Evolutionary conservation across 2,113 vertebrate genomes (phyloP).

Genomic region (Callocephalon fimbriatum): DNA sequence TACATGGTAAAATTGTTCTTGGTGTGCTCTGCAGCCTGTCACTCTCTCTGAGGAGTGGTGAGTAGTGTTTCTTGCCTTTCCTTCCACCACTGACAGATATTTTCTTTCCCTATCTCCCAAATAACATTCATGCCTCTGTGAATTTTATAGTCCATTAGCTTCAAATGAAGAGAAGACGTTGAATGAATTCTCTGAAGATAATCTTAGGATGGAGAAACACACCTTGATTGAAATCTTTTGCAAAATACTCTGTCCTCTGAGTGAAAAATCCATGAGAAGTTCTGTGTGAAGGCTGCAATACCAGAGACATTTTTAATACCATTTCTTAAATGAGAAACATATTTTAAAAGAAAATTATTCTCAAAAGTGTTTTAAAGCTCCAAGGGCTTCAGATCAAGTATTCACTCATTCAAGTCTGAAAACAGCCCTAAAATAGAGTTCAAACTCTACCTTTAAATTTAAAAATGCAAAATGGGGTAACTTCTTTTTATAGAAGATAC

Average conservation of each 20-base stretch:
- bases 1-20: neutral
- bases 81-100: neutral
- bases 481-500: slow-evolving; percentile 32
- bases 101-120: neutral
- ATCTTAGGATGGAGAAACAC: neutral
- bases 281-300: neutral
- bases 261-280: neutral
- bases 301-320: neutral
- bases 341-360: neutral
- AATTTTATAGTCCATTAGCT: neutral
- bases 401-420: neutral
- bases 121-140: neutral
- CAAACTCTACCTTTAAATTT: slow-evolving; percentile 12
- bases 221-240: neutral
- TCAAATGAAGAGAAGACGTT: neutral
- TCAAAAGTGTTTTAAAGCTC: neutral
- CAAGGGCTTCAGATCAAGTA: neutral
- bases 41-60: neutral
- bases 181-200: neutral
- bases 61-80: neutral
- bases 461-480: slow-evolving; percentile 2
- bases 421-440: slow-evolving; percentile 11
- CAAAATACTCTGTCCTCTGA: neutral
- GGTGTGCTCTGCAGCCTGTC: neutral
- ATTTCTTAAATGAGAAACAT: neutral